Conservation (phyloP, 2,888 invertebrate genomes). For the Adelphocoris suturalis region DNA sequence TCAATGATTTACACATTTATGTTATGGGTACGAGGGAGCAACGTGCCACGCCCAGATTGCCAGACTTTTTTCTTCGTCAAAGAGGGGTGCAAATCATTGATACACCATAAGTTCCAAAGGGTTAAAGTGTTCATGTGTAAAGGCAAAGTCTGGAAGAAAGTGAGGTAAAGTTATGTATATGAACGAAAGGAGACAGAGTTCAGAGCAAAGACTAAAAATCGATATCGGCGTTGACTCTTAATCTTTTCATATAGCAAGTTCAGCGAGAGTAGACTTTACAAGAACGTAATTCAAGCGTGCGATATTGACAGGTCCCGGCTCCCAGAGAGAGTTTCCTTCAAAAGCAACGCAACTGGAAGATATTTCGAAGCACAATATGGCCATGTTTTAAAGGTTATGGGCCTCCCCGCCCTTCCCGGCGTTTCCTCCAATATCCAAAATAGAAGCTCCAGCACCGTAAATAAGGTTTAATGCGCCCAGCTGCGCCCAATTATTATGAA, state of each 20-base stretch:
- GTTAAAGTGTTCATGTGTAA: too few relatives aligned
- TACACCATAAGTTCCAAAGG: too few relatives aligned
- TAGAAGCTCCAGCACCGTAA: conserved; percentile 60
- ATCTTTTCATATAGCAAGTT: conserved; percentile 36
- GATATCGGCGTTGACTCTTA: conserved; percentile 33
- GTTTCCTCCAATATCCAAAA: conserved; percentile 68
- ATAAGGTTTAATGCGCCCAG: conserved; percentile 68
- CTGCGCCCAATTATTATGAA: conserved; percentile 67
- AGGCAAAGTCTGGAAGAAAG: neutral
- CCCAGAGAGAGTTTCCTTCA: neutral
- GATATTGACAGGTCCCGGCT: conserved; percentile 19
- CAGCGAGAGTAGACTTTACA: conserved; percentile 23
- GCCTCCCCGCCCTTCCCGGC: neutral
- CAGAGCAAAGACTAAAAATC: neutral
- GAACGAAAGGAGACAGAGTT: conserved; percentile 6
- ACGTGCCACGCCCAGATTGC: too few relatives aligned
- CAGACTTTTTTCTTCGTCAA: too few relatives aligned
- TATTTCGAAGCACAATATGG: conserved; percentile 58
- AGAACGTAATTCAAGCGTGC: conserved; percentile 27
- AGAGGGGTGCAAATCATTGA: too few relatives aligned
- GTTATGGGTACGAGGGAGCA: too few relatives aligned
- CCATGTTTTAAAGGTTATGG: conserved; percentile 54
- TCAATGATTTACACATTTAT: too few relatives aligned
- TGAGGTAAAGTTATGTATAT: neutral
- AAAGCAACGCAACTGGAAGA: conserved; percentile 36